phyloP scores from a whole-genome alignment of 2,113 vertebrate species.

The Eulemur rufifrons region DNA sequence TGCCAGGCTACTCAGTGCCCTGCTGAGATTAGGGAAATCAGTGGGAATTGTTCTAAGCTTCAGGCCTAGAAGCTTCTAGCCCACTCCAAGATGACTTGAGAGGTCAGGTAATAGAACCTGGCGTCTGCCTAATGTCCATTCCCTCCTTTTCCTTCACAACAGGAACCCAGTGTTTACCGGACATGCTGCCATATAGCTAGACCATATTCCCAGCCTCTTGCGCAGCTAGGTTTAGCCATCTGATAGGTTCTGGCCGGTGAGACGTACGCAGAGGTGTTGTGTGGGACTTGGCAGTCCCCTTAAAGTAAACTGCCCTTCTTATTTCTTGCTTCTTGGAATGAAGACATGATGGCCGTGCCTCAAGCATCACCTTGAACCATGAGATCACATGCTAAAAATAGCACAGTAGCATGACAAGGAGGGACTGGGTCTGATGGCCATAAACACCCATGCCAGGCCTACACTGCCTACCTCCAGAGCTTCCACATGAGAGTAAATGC shows the following conservation, averaged over 20 bases:
- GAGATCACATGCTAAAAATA: neutral
- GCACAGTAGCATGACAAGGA: fast-evolving
- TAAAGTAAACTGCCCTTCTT: neutral
- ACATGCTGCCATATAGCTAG: neutral
- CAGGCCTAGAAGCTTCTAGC: neutral
- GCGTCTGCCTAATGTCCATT: neutral
- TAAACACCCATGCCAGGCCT: neutral
- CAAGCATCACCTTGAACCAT: neutral
- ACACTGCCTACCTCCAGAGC: neutral
- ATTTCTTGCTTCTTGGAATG: neutral
- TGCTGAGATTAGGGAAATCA: neutral
- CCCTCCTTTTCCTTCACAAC: neutral
- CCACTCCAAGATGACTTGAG: neutral
- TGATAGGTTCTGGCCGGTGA: neutral
- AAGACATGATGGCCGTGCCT: neutral
- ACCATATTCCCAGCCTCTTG: neutral
- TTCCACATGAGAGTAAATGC: neutral
- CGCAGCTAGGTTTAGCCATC: neutral
- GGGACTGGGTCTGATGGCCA: neutral
- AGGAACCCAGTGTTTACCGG: neutral
- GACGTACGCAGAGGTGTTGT: neutral
- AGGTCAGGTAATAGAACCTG: neutral
- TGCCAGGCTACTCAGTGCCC: neutral
- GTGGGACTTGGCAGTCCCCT: neutral
- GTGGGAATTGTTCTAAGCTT: fast-evolving